These are phyloP conservation scores for Heliconius aoede DNA, from an alignment of 2,888 invertebrate genomes.

Conservation along the genomic window DNA sequence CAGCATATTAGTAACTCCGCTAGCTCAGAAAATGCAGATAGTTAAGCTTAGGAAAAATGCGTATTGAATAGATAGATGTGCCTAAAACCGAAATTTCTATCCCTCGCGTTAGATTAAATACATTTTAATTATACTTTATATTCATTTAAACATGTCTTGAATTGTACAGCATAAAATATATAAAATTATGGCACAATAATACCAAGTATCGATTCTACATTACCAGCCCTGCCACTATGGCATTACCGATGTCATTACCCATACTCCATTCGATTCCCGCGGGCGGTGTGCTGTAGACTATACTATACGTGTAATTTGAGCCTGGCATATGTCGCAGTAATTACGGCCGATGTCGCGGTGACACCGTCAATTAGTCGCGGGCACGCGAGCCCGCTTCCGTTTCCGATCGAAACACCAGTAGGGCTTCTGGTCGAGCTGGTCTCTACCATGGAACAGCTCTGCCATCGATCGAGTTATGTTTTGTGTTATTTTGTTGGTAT, in stretches of 20 bases:
- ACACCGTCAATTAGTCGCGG: slow-evolving; percentile 70
- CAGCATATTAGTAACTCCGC: not conserved
- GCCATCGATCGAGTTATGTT: slow-evolving; percentile 46
- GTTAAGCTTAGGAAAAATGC: too few relatives aligned
- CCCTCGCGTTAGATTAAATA: not conserved
- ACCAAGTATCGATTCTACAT: slow-evolving; percentile 13
- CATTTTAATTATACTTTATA: not conserved
- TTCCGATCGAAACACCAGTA: slow-evolving; percentile 66
- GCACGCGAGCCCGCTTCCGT: slow-evolving; percentile 78
- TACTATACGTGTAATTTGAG: slow-evolving; percentile 55
- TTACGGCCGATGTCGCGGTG: slow-evolving; percentile 57
- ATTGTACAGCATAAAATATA: not conserved
- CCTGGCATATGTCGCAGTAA: slow-evolving; percentile 63
- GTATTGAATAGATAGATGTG: too few relatives aligned
- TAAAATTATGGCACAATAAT: not conserved
- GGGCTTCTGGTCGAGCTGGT: slow-evolving; percentile 54
- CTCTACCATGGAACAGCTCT: slow-evolving; percentile 48
- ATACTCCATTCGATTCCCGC: slow-evolving; percentile 36
- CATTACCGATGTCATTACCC: slow-evolving; percentile 23
- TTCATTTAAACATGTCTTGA: too few relatives aligned
- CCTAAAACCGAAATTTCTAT: not conserved
- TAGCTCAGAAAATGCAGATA: too few relatives aligned
- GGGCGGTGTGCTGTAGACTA: slow-evolving; percentile 9
- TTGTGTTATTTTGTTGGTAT: not conserved
- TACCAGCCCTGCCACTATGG: not conserved